These are phyloP conservation scores for Abrostola triplasia DNA, from an alignment of 2,888 invertebrate genomes.

Conservation along the genomic window DNA sequence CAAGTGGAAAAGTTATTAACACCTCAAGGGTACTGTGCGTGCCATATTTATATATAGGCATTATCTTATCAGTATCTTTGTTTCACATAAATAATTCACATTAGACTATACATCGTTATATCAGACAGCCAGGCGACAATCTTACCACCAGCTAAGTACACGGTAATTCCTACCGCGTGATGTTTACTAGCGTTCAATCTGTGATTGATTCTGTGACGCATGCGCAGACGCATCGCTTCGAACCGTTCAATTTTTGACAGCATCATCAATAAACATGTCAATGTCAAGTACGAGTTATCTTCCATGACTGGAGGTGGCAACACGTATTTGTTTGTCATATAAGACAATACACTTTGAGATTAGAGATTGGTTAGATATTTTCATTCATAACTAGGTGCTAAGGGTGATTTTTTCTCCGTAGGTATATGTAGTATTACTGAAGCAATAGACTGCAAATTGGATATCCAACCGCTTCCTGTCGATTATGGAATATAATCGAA, in stretches of 20 bases:
- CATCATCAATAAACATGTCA: conserved; percentile 46
- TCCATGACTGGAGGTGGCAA: conserved; percentile 5
- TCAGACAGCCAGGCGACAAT: conserved; percentile 13
- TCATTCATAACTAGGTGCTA: not conserved
- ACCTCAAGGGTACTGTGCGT: no score
- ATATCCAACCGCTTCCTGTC: no score
- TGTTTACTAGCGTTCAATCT: conserved; percentile 21
- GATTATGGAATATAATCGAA: no score
- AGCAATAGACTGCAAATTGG: no score
- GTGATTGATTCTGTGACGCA: conserved; percentile 42
- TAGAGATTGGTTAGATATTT: conserved; percentile 4
- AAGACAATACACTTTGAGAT: not conserved
- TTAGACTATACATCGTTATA: not conserved
- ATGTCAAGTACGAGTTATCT: conserved; percentile 33
- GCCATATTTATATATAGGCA: no score
- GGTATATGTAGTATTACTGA: no score
- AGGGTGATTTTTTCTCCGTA: not conserved
- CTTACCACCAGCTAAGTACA: not conserved
- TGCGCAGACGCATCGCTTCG: conserved; percentile 1
- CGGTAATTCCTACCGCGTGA: conserved; percentile 30
- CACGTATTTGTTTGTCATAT: conserved; percentile 7
- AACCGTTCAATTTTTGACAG: conserved; percentile 16
- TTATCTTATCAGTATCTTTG: no score
- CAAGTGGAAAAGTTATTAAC: no score
- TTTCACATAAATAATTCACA: not conserved